Evolutionary conservation across 1,140 invertebrate species (phyloP).

Genomic region (Musca domestica): DNA sequence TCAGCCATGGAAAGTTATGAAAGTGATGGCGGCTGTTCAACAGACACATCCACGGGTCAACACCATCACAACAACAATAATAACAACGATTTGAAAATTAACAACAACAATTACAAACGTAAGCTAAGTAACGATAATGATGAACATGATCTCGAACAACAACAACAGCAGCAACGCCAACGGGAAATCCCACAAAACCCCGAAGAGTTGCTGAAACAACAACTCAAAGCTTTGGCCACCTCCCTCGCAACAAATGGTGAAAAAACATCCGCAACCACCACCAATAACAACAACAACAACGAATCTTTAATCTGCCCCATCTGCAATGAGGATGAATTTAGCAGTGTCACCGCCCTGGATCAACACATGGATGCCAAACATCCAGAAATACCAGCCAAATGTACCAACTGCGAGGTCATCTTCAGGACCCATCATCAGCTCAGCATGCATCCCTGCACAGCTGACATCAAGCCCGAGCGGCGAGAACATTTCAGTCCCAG

Average conservation of each 20-base stretch:
- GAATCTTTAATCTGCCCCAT: conserved; percentile 55
- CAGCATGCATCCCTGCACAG: conserved; percentile 61
- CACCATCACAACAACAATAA: conserved; percentile 35
- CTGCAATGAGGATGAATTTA: conserved; percentile 64
- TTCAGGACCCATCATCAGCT: conserved; percentile 70
- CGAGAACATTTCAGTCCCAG: too few species aligned
- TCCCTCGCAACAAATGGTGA: neutral
- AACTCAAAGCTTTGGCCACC: neutral
- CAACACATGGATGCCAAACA: conserved; percentile 72
- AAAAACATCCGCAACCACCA: too few species aligned
- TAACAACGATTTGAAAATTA: conserved; percentile 31
- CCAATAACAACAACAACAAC: neutral
- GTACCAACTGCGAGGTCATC: conserved; percentile 66
- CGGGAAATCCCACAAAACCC: neutral
- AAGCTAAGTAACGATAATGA: conserved; percentile 39
- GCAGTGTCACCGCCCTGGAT: conserved; percentile 60
- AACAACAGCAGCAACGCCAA: conserved; percentile 40
- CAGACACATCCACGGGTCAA: conserved; percentile 45
- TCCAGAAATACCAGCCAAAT: conserved; percentile 67
- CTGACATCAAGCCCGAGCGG: conserved; percentile 22
- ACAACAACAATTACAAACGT: conserved; percentile 33
- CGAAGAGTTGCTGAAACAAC: too few species aligned
- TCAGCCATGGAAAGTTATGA: conserved; percentile 49
- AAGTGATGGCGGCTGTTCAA: conserved; percentile 52
- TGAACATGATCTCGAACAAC: conserved; percentile 14